Conservation (phyloP, 1,140 invertebrate species). For the Alviniconcha marisindica region DNA sequence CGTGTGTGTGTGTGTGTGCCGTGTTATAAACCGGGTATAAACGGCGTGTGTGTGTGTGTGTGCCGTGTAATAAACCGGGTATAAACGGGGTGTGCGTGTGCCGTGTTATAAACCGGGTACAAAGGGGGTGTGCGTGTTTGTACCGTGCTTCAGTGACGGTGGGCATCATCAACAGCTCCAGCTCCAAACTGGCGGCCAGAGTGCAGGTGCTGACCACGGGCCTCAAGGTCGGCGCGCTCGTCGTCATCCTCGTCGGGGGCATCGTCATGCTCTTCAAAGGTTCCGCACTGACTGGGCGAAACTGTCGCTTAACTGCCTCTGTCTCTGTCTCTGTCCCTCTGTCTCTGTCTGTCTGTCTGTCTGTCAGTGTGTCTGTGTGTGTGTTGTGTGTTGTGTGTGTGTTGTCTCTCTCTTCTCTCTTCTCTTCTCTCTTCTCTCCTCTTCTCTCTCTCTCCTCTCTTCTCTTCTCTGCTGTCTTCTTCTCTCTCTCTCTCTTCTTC, state of each 20-base stretch:
- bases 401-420: not conserved
- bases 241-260: constrained; percentile 84
- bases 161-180: constrained; percentile 91
- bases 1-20: no score
- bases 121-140: not conserved
- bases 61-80: no score
- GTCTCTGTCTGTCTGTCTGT: no score
- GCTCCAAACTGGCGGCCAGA: constrained; percentile 88
- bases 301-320: not conserved
- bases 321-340: no score
- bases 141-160: constrained; percentile 74
- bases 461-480: no score
- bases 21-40: no score
- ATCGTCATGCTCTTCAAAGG: constrained; percentile 84
- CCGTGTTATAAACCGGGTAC: no score
- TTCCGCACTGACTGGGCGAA: constrained; percentile 53
- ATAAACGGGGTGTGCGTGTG: no score
- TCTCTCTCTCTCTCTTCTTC: no score
- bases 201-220: constrained; percentile 92
- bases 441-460: no score
- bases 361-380: not conserved
- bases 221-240: constrained; percentile 83
- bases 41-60: no score
- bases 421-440: no score
- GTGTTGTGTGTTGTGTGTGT: not conserved